Conservation (phyloP, 2,797 vertebrate genomes). For the Danionella dracula region DNA sequence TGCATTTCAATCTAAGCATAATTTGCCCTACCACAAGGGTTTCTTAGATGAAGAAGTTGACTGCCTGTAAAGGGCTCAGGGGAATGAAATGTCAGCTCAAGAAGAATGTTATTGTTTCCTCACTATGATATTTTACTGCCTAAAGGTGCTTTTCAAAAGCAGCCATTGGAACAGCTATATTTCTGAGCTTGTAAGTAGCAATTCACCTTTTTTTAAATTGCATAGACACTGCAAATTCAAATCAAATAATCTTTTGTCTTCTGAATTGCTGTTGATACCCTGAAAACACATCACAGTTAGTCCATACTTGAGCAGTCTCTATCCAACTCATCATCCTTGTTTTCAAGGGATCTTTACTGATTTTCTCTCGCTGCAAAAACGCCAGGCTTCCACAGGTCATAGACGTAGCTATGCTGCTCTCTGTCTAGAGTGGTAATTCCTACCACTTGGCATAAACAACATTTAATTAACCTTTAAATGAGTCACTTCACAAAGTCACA, state of each 20-base stretch:
- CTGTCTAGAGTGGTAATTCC: constrained; percentile 39
- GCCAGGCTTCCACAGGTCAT: constrained; percentile 17
- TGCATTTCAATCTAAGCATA: neutral
- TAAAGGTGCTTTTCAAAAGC: constrained; percentile 22
- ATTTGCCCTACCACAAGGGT: neutral
- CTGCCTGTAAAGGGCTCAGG: neutral
- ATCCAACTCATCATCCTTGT: constrained; percentile 22
- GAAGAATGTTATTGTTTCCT: neutral
- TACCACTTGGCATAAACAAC: constrained; percentile 28
- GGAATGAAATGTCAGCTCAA: neutral
- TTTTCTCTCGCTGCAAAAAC: constrained; percentile 43
- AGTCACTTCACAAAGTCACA: constrained; percentile 32
- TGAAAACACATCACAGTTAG: constrained; percentile 16
- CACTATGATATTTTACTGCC: constrained; percentile 5
- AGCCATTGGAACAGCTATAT: constrained; percentile 13
- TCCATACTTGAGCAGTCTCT: constrained; percentile 25
- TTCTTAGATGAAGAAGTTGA: neutral
- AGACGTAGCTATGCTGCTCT: constrained; percentile 28
- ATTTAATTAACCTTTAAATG: constrained; percentile 42
- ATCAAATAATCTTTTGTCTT: constrained; percentile 30
- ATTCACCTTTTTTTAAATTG: constrained; percentile 31
- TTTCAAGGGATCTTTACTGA: constrained; percentile 15
- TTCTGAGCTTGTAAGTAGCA: no score
- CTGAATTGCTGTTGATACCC: constrained; percentile 21
- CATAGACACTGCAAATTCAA: constrained; percentile 18